Base-by-base conservation (phyloP, 2,888 invertebrate genomes). In the Eupithecia subumbrata region DNA sequence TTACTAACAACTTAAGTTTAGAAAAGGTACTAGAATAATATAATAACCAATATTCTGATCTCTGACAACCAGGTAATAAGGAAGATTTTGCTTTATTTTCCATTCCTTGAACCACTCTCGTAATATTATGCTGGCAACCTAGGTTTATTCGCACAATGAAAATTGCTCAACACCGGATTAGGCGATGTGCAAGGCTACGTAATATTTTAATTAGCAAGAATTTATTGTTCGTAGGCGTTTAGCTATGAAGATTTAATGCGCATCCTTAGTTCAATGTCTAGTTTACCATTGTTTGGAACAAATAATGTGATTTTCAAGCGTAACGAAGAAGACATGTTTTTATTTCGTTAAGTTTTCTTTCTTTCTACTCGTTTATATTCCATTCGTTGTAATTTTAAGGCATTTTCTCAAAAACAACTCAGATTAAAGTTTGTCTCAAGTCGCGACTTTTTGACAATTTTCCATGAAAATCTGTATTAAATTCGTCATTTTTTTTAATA, bases 181-280 rank as follows among this genome's bases (percentile, higher is more conserved):
- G 83, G 82, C 84, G 82, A 78, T 79, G 73, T 80, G 77, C 82
- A 85, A 86, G 88, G 86, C 81, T 86, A 79, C 80, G 82, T 82
- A 84, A 85, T 83, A 84, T 84, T 85, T 25, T 87, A 87, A 88
- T 87, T 88, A 86, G 81, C 84, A 84, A 86, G 83, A 79, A 79
- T 82, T 78, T 81, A 78, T 82, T 82, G 82, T 82, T 83, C 80
- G 77, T 81, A 79, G 80, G 81, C 80, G 81, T 81, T 77, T 75
- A 30, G 75, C 75, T 72, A 68, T 63, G 73, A 75, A 75, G 76
- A 77, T 74, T 63, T 43, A 79, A 77, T 76, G 71, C 16, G 71
- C 73, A 79, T 78, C 76, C 74, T 74, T 60, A 71, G 69, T 69
- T 73, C 72, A 75, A 75, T 75, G 73, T 68, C 25, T 43, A 68